phyloP scores from a whole-genome alignment of 2,113 vertebrate species.

The Ochotona princeps region DNA sequence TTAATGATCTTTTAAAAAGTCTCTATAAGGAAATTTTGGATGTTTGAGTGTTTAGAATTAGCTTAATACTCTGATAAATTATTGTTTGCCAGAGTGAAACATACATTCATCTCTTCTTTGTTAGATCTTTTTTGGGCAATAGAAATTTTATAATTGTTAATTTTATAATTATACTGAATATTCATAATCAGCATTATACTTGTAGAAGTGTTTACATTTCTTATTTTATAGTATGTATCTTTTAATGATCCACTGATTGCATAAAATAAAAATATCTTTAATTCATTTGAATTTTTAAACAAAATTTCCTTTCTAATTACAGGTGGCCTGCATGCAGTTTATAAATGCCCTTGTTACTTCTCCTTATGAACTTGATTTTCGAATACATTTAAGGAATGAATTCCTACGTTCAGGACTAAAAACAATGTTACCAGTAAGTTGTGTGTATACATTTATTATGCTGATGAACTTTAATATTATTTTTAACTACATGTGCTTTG shows the following conservation, averaged over 20 bases:
- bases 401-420: conserved; percentile 96
- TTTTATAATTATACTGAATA: conserved; percentile 33
- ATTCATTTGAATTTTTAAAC: background rate
- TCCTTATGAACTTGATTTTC: conserved; percentile 97
- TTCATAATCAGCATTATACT: background rate
- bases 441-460: background rate
- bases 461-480: background rate
- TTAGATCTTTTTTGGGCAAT: conserved; percentile 23
- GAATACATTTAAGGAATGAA: conserved; percentile 99
- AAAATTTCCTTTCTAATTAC: conserved; percentile 66
- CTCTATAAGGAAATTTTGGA: background rate
- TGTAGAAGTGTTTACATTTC: conserved; percentile 23
- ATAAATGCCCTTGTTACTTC: conserved; percentile 98
- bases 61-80: conserved; percentile 16
- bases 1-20: conserved; percentile 49
- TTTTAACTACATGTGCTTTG: conserved; percentile 22
- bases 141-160: background rate
- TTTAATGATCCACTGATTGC: background rate
- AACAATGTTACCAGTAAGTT: conserved; percentile 95
- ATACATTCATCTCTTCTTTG: background rate
- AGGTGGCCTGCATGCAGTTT: conserved; percentile 99
- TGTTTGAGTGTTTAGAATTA: background rate
- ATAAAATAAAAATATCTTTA: conserved; percentile 46
- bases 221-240: background rate
- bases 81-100: conserved; percentile 6